A percentile compares a stretch with the other conserved stretches of the same genome.
Evolutionary conservation across 2,113 vertebrate genomes (phyloP).

Genomic region (Podarcis muralis): DNA sequence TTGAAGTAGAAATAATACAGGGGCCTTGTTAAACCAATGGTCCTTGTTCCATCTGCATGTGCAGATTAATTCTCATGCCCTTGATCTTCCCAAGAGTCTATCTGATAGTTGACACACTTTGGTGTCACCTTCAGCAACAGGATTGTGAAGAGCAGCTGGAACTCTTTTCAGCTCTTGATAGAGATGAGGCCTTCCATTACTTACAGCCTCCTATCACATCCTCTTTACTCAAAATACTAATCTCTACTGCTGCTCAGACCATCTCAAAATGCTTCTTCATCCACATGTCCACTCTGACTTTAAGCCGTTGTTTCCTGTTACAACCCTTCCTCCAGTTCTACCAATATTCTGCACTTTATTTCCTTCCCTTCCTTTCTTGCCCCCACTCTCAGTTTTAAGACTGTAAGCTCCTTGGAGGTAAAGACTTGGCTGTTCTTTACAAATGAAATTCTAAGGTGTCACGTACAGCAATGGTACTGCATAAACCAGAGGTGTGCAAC

Average conservation of each 20-base stretch:
- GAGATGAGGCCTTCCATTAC: not conserved
- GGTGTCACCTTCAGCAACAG: not conserved
- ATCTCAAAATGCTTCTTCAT: not conserved
- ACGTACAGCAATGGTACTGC: no score
- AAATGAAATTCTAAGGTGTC: no score
- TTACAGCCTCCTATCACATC: not conserved
- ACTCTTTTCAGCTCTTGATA: not conserved
- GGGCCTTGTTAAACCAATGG: not conserved
- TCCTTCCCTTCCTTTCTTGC: not conserved
- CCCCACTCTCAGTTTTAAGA: not conserved
- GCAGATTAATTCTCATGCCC: not conserved
- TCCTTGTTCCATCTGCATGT: not conserved
- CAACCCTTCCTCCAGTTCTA: not conserved
- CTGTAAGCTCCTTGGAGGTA: no score
- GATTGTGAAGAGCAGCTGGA: not conserved
- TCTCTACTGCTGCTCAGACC: not conserved
- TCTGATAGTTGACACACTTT: not conserved
- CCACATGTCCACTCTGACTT: not conserved
- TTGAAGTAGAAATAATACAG: not conserved
- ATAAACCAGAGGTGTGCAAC: no score
- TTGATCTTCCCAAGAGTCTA: not conserved
- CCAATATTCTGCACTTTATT: not conserved
- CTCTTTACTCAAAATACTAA: not conserved
- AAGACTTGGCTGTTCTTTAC: no score
- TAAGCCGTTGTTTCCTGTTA: not conserved